A percentile compares a stretch with the other conserved stretches of the same genome.
phyloP scores from a whole-genome alignment of 92 coral and sea anemone species.

The Bergia sp. region DNA sequence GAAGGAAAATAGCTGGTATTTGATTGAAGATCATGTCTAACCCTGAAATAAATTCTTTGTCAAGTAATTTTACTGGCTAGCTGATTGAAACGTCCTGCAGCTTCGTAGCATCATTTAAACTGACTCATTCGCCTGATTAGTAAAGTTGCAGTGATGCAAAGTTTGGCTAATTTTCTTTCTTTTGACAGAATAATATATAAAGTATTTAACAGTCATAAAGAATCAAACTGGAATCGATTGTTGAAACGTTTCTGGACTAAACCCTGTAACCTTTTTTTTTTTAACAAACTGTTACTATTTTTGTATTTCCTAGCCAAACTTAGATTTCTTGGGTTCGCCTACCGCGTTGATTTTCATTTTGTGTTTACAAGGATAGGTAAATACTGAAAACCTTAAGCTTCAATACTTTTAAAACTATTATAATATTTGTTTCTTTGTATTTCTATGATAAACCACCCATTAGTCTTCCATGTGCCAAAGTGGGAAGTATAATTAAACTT shows the following conservation, averaged over 20 bases:
- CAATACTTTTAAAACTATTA: background rate
- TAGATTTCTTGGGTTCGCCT: background rate
- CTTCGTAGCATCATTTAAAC: too few species aligned
- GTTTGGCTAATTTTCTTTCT: background rate
- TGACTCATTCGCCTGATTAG: too few species aligned
- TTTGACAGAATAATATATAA: background rate
- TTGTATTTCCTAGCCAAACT: too few species aligned
- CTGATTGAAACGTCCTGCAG: background rate
- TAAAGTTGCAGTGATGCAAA: too few species aligned
- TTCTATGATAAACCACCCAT: background rate
- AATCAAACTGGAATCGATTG: background rate
- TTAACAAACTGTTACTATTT: too few species aligned
- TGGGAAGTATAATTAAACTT: background rate
- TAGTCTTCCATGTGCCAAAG: constrained; percentile 28
- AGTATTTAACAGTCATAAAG: too few species aligned
- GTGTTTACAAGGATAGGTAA: background rate
- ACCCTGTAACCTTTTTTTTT: background rate
- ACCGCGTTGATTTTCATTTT: background rate
- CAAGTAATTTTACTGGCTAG: background rate
- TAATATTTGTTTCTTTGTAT: background rate
- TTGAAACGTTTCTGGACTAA: too few species aligned
- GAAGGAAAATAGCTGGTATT: background rate
- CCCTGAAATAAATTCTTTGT: background rate
- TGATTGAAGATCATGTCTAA: background rate
- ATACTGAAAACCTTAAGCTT: too few species aligned